Conservation (phyloP, 2,113 vertebrate genomes). For the Peucedramus taeniatus region DNA sequence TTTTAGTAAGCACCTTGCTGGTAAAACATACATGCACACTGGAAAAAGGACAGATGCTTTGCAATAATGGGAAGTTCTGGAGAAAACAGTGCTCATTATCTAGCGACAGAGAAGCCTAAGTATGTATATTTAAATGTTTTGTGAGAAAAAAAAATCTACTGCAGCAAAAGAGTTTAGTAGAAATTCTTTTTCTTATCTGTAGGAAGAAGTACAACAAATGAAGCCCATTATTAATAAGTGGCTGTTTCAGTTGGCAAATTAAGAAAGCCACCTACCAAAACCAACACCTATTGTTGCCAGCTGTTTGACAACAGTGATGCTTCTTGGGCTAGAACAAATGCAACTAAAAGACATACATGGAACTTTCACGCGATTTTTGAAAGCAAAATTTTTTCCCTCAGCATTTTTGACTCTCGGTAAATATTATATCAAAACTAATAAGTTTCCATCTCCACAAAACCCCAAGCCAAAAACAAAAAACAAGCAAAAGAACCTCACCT, state of each 20-base stretch:
- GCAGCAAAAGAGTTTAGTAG: background rate
- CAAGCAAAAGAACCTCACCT: background rate
- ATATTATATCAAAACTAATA: background rate
- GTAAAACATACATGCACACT: background rate
- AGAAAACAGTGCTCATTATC: background rate
- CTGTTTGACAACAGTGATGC: background rate
- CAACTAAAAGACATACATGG: background rate
- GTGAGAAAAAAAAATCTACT: background rate
- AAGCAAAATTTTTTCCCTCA: background rate
- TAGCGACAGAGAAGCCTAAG: background rate
- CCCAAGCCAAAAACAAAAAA: background rate
- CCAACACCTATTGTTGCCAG: background rate
- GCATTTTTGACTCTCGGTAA: background rate
- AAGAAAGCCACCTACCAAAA: background rate
- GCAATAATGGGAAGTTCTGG: background rate
- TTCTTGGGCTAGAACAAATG: background rate
- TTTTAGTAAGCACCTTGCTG: background rate
- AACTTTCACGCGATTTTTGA: background rate
- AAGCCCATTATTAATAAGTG: background rate
- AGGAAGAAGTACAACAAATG: background rate
- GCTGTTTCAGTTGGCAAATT: background rate
- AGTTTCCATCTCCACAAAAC: background rate
- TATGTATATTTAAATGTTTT: background rate
- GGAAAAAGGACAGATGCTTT: background rate
- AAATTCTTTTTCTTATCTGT: background rate